Evolutionary conservation across 1,140 invertebrate genomes (phyloP), one percentile per base, ranked within the genome.

Genomic region (Rhyzopertha dominica): DNA sequence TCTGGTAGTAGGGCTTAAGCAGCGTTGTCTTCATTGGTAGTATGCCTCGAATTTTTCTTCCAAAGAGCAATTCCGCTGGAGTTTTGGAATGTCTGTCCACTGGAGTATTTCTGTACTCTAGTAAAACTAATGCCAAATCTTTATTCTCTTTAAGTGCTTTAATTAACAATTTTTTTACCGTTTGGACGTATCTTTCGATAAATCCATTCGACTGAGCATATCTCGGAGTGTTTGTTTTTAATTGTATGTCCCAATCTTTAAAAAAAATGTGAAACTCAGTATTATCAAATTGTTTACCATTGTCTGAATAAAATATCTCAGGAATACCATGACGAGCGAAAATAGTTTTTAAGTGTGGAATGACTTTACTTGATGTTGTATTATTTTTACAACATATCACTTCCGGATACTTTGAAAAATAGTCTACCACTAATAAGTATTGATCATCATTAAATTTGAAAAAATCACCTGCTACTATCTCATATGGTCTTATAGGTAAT

Each of bases 281-380:
- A 26, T 26, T 26, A 26, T 26, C 24, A 26, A 26, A 26, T n/a
- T 42, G 39, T 10, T 25, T 25, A 32, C 39, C 25, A 32, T 42
- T 42, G 16, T 42, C 39, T 10, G 13, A 16, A n/a, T 16, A 32
- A 31, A 42, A 17, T 4, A 18, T 42, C 13, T 32, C 20, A 8
- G 39, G 39, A 14, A 25, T 42, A 9, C 39, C 16, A 42, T 32
- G 41, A 23, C 41, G 12, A 22, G 41, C n/a, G 23, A 43, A 43
- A 17, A 43, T 43, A 12, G 41, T 31, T 31, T 42, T 42, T 22
- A 42, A 18, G 32, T 5, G 5, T 4, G 7, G 5, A 9, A 42
- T 42, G 10, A 42, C 18, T 7, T 5, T 31, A n/a, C n/a, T 31
- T 32, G 9, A 42, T 32, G 23, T 29, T 25, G 3, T 17, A 24